Evolutionary conservation across 2,113 vertebrate species (phyloP).

Genomic region (Meleagris gallopavo): DNA sequence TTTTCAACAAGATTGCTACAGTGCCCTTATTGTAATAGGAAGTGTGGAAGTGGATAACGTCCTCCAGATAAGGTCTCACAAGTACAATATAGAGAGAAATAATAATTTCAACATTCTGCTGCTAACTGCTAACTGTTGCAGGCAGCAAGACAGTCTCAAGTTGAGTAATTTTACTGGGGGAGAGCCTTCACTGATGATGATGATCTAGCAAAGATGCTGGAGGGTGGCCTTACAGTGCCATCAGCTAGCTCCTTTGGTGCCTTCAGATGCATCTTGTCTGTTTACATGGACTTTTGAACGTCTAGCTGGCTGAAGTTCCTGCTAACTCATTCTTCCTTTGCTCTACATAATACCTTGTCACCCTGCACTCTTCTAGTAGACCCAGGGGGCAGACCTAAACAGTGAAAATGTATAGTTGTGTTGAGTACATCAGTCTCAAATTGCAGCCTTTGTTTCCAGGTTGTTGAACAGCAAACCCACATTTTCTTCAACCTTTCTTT

Average conservation of each 20-base stretch:
- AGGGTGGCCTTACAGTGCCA: neutral
- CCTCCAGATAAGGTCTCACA: neutral
- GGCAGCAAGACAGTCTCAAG: neutral
- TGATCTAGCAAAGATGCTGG: neutral
- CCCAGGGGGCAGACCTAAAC: fast-evolving
- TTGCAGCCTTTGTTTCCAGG: neutral
- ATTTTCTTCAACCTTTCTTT: neutral
- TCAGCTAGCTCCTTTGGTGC: neutral
- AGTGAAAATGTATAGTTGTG: neutral
- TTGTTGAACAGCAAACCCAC: neutral
- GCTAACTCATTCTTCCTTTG: neutral
- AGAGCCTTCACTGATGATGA: fast-evolving
- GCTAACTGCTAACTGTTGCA: neutral
- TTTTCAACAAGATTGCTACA: neutral
- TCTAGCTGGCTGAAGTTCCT: neutral
- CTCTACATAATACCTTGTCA: neutral
- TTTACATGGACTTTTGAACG: neutral
- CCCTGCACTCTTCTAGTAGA: neutral
- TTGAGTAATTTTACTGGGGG: neutral
- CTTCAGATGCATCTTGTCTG: neutral
- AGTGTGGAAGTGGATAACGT: neutral
- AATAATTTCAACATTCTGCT: neutral
- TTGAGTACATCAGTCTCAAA: neutral
- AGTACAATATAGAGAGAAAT: neutral
- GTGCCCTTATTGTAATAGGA: neutral